A percentile compares a stretch with the other conserved stretches of the same genome.
Conservation (phyloP, 2,797 vertebrate genomes). For the Anolis apletophallus region DNA sequence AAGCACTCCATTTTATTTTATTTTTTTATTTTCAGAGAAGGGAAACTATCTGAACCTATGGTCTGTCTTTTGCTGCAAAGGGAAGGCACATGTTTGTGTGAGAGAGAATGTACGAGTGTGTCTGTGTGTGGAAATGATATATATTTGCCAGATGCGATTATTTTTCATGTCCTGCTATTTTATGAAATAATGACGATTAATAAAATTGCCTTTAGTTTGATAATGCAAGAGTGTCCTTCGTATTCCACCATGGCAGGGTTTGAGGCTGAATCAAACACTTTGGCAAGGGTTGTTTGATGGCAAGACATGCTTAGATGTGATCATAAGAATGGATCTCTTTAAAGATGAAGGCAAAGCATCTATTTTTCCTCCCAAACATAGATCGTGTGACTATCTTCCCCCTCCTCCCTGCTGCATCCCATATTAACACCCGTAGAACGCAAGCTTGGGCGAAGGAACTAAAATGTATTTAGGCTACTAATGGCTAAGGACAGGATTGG, state of each 20-base stretch:
- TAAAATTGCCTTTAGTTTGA: slow-evolving; percentile 91
- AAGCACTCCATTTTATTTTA: slow-evolving; percentile 83
- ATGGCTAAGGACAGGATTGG: not conserved
- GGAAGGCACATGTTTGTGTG: slow-evolving; percentile 77
- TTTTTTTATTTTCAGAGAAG: slow-evolving; percentile 67
- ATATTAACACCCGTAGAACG: not conserved
- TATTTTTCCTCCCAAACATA: not conserved
- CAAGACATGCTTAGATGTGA: not conserved
- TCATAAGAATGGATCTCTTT: not conserved
- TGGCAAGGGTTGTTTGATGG: not conserved
- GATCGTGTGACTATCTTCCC: not conserved
- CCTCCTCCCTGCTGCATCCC: not conserved
- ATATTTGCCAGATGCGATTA: slow-evolving; percentile 85
- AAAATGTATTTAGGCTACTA: not conserved
- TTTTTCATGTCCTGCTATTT: slow-evolving; percentile 88
- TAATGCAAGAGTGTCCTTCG: slow-evolving; percentile 58
- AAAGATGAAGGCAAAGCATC: no score
- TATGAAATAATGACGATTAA: slow-evolving; percentile 82
- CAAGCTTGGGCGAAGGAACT: not conserved
- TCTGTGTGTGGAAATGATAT: not conserved
- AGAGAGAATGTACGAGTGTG: not conserved
- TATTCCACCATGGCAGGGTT: slow-evolving; percentile 42
- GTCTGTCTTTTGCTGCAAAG: slow-evolving; percentile 69
- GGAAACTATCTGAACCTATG: slow-evolving; percentile 80
- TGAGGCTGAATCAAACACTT: slow-evolving; percentile 51